Evolutionary conservation across 2,113 vertebrate genomes (phyloP).

Genomic region (Triplophysa siluroides): DNA sequence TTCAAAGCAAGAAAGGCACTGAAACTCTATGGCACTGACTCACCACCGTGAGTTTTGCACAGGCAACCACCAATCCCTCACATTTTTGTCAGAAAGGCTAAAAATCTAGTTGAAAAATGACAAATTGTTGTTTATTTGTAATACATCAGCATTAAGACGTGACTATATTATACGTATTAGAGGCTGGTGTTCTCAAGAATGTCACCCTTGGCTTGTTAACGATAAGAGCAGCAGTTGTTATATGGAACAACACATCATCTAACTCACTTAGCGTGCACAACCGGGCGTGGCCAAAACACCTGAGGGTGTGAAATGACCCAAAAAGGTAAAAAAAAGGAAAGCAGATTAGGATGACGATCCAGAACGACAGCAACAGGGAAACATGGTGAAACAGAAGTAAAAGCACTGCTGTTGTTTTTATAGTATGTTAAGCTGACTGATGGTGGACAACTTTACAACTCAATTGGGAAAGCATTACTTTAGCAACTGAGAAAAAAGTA

Average conservation of each 20-base stretch:
- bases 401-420: neutral
- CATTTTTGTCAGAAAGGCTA: too few species aligned
- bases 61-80: too few species aligned
- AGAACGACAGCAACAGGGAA: neutral
- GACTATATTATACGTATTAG: neutral
- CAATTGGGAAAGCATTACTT: too few species aligned
- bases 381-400: neutral
- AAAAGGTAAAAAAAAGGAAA: neutral
- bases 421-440: neutral
- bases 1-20: too few species aligned
- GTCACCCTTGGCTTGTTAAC: neutral
- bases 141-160: neutral
- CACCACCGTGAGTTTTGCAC: too few species aligned
- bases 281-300: neutral
- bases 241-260: neutral
- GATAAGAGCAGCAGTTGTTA: neutral
- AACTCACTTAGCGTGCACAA: conserved; percentile 17
- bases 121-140: neutral
- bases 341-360: neutral
- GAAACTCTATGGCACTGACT: too few species aligned
- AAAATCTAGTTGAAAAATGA: too few species aligned
- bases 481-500: too few species aligned
- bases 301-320: neutral
- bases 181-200: neutral
- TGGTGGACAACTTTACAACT: neutral